Conservation (phyloP, 2,888 invertebrate species). For the Phytoseiulus persimilis region DNA sequence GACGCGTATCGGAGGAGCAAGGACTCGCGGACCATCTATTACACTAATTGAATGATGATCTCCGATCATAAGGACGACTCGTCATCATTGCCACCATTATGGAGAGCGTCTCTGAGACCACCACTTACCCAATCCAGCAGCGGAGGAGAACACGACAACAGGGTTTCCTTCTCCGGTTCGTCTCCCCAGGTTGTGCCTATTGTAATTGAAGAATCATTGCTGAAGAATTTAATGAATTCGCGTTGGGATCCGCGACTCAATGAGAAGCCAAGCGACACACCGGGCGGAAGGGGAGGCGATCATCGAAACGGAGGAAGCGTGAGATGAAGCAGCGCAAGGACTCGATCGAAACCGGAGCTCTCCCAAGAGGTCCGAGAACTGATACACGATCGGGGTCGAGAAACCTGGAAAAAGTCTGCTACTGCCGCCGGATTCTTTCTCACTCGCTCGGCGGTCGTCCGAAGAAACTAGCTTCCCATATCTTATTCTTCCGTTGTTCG, state of each 20-base stretch:
- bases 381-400: not conserved
- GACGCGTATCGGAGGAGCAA: not conserved
- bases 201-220: not conserved
- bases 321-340: not conserved
- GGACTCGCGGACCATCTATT: not conserved
- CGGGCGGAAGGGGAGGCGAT: not conserved
- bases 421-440: not conserved
- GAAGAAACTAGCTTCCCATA: not conserved
- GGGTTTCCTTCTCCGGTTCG: not conserved
- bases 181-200: not conserved
- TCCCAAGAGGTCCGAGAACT: not conserved
- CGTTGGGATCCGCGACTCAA: not conserved
- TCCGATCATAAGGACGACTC: not conserved
- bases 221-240: not conserved
- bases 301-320: not conserved
- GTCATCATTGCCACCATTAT: not conserved
- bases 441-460: not conserved
- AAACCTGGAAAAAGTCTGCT: not conserved
- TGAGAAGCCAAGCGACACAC: not conserved
- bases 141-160: not conserved
- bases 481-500: not conserved
- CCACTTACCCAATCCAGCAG: not conserved
- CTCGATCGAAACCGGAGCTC: not conserved
- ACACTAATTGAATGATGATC: not conserved
- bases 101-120: not conserved